Conservation (phyloP, 2,113 vertebrate genomes). For the Ploceus nigricollis region DNA sequence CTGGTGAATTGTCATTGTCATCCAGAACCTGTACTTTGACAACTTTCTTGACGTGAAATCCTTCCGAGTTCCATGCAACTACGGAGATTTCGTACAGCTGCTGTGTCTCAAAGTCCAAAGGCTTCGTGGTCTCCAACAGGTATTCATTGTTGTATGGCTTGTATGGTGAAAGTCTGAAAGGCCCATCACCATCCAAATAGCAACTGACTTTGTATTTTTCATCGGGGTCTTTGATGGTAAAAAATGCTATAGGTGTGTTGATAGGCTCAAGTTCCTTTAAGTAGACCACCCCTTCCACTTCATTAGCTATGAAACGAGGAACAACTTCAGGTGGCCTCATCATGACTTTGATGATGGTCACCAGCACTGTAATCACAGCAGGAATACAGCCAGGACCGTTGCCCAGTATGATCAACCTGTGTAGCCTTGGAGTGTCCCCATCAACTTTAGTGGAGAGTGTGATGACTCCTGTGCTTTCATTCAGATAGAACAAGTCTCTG, state of each 20-base stretch:
- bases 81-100: conserved; percentile 86
- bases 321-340: conserved; percentile 84
- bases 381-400: conserved; percentile 92
- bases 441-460: conserved; percentile 82
- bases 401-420: conserved; percentile 88
- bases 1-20: conserved; percentile 92
- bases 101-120: conserved; percentile 87
- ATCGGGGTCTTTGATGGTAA: conserved; percentile 88
- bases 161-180: conserved; percentile 88
- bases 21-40: conserved; percentile 88
- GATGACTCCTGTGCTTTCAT: conserved; percentile 83
- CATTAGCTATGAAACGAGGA: conserved; percentile 89
- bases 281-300: conserved; percentile 86
- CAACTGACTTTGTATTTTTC: conserved; percentile 82
- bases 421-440: conserved; percentile 73
- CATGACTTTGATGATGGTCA: conserved; percentile 83
- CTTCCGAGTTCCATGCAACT: conserved; percentile 79
- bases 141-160: conserved; percentile 88
- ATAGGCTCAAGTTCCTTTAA: conserved; percentile 89
- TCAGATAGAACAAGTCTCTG: conserved; percentile 85
- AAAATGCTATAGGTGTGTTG: conserved; percentile 92
- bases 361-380: conserved; percentile 83
- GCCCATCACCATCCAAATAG: conserved; percentile 85
- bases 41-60: conserved; percentile 79
- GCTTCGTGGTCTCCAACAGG: conserved; percentile 88